Percentiles rank a stretch among this genome's conserved stretches.
Conservation (phyloP, 2,888 invertebrate species). For the Netelia fuscicornis region DNA sequence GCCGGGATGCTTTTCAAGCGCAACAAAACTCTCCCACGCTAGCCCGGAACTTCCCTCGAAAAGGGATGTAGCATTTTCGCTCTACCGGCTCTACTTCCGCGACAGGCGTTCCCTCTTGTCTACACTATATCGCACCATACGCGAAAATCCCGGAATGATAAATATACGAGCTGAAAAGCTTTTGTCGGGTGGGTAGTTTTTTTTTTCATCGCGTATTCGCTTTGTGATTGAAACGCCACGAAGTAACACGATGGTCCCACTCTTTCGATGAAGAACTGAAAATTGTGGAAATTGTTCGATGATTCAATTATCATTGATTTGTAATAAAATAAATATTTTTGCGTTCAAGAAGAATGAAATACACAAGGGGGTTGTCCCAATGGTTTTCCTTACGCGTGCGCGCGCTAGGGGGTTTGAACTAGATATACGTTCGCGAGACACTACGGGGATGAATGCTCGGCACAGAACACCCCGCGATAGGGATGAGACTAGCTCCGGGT, state of each 20-base stretch:
- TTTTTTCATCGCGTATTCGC: not conserved
- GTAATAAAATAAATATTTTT: no score
- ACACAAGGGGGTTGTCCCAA: not conserved
- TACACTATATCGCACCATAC: not conserved
- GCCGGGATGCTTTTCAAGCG: constrained; percentile 24
- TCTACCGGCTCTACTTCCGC: not conserved
- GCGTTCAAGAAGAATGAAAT: not conserved
- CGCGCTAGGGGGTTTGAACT: not conserved
- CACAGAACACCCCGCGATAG: constrained; percentile 7
- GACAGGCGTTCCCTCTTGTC: constrained; percentile 30
- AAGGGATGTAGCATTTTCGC: constrained; percentile 40
- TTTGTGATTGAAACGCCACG: not conserved
- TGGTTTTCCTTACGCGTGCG: constrained; percentile 12
- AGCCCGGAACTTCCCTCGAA: constrained; percentile 48
- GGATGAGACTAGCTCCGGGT: constrained; percentile 53
- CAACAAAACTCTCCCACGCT: constrained; percentile 51
- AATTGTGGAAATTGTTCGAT: no score
- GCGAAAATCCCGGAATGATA: constrained; percentile 28
- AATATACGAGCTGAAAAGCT: constrained; percentile 8
- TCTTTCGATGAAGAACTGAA: not conserved
- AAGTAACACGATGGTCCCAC: not conserved
- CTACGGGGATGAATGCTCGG: constrained; percentile 18
- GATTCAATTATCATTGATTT: no score
- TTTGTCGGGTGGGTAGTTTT: constrained; percentile 2
- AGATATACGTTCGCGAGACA: constrained; percentile 21